phyloP scores from a whole-genome alignment of 2,888 invertebrate species.

The Rhamphomyia laevipes region DNA sequence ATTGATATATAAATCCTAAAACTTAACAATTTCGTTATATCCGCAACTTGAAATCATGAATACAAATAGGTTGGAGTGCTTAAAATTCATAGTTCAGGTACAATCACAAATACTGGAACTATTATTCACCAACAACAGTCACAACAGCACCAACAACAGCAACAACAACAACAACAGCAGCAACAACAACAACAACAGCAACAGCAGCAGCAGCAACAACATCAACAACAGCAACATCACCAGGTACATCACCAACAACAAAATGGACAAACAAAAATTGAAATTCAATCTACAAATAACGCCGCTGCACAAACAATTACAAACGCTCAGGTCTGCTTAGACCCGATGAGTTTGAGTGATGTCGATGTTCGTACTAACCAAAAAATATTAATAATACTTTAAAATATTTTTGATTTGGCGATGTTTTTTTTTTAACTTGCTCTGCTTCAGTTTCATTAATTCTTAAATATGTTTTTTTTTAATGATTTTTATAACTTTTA shows the following conservation, averaged over 20 bases:
- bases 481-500: constrained; percentile 5
- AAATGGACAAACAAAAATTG: constrained; percentile 23
- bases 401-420: neutral
- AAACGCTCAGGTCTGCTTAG: constrained; percentile 66
- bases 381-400: constrained; percentile 8
- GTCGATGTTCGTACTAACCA: constrained; percentile 54
- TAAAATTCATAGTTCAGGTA: constrained; percentile 36
- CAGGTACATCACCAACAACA: constrained; percentile 32
- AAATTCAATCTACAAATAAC: constrained; percentile 29
- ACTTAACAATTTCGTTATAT: too few relatives aligned
- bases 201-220: constrained; percentile 15
- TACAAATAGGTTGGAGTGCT: constrained; percentile 33
- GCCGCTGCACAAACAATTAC: constrained; percentile 31
- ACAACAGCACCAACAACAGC: constrained; percentile 14
- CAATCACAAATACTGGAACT: constrained; percentile 29
- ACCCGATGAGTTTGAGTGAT: constrained; percentile 60
- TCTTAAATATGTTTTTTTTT: constrained; percentile 12
- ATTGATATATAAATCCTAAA: too few relatives aligned
- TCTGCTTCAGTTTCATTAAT: constrained; percentile 9
- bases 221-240: constrained; percentile 36
- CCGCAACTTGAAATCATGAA: neutral
- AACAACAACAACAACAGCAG: constrained; percentile 7
- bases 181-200: constrained; percentile 19
- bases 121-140: neutral
- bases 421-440: constrained; percentile 1